A percentile compares a stretch with the other conserved stretches of the same genome.
phyloP scores from a whole-genome alignment of 1,140 invertebrate species.

The Ceratina japonica region DNA sequence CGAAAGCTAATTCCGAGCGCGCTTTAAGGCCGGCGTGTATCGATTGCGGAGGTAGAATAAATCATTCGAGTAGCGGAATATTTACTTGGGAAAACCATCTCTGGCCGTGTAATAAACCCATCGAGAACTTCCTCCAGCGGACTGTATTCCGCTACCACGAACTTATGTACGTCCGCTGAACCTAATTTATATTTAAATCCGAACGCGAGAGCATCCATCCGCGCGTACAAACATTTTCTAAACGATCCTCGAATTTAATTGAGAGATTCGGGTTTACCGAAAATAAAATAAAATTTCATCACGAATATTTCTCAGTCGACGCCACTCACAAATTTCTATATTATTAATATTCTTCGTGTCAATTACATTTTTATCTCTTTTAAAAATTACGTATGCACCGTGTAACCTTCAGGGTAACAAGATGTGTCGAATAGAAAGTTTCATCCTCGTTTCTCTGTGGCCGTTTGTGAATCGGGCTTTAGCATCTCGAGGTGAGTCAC shows the following conservation, averaged over 20 bases:
- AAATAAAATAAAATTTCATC: conserved; percentile 6
- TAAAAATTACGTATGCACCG: background rate
- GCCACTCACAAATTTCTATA: background rate
- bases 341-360: background rate
- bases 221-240: background rate
- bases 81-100: conserved; percentile 28
- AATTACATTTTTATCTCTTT: background rate
- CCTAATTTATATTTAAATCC: conserved; percentile 30
- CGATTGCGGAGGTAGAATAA: conserved; percentile 17
- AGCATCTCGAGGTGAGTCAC: conserved; percentile 51
- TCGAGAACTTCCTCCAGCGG: conserved; percentile 21
- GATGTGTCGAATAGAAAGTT: conserved; percentile 19
- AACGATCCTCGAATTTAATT: background rate
- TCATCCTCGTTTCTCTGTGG: background rate
- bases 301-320: too few relatives aligned
- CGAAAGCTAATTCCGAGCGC: conserved; percentile 12
- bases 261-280: background rate
- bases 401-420: conserved; percentile 1
- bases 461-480: conserved; percentile 35
- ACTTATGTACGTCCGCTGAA: background rate
- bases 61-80: conserved; percentile 31
- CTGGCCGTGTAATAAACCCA: conserved; percentile 37
- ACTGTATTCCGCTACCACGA: too few relatives aligned
- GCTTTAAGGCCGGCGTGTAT: conserved; percentile 18
- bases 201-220: background rate